These are phyloP conservation scores for Rhagonycha fulva DNA, from an alignment of 2,888 invertebrate genomes.

Conservation along the genomic window DNA sequence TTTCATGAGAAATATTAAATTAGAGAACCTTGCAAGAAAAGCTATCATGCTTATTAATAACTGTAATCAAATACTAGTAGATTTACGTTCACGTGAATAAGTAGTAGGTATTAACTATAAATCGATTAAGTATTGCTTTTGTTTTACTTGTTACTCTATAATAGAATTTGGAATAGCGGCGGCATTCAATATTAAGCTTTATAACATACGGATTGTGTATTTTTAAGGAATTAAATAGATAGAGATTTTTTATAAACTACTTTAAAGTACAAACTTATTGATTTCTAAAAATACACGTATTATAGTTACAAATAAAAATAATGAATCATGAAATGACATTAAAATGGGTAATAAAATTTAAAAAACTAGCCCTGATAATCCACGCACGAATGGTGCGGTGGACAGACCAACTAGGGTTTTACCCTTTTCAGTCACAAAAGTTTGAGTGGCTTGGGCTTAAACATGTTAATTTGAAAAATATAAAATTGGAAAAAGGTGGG, in stretches of 20 bases:
- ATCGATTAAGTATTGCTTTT: background rate
- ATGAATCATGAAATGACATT: no score
- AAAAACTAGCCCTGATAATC: no score
- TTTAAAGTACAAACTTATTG: background rate
- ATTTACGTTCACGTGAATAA: background rate
- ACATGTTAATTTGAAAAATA: no score
- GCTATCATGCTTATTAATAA: no score
- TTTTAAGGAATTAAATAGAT: background rate
- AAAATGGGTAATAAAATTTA: no score
- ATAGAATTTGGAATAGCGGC: background rate
- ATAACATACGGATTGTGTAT: background rate
- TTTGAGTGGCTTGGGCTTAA: no score
- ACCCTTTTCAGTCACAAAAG: no score
- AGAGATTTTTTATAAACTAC: background rate
- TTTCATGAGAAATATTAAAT: background rate
- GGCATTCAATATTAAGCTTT: background rate
- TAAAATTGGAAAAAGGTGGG: no score
- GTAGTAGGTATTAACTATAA: background rate
- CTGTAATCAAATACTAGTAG: background rate
- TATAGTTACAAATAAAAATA: no score
- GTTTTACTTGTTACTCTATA: background rate
- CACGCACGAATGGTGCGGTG: no score
- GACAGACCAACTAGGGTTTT: no score
- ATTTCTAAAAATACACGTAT: no score
- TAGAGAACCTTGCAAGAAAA: background rate